Evolutionary conservation across 1,140 invertebrate genomes (phyloP), one percentile per base, ranked within the genome.

Genomic region (Drosophila albomicans): DNA sequence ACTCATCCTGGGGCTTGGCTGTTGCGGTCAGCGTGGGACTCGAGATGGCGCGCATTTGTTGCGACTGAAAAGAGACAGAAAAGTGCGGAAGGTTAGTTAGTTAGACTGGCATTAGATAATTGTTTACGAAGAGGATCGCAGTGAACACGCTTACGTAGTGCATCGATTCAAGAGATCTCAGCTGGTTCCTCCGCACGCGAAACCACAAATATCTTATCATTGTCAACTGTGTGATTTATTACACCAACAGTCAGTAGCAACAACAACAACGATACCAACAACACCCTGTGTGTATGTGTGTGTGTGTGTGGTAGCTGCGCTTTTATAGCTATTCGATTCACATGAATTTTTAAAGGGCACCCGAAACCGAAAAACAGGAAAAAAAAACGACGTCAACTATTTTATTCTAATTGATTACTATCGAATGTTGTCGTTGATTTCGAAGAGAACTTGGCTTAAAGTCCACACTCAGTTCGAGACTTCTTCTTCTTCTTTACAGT

Each of bases 21-120:
- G 49, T 25, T 1, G 72, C 68, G 28, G 76, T 80, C 20, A 92
- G 63, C 28, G 91, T 82, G 43, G 92, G 92, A 87, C 92, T 92
- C 5, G 92, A 92, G 7, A 92, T 80, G 13, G 92, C 87, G 30
- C 91, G 81, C 59, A 92, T 89, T 73, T 92, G 91, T 41, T 91
- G 82, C 13, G 82, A 76, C 91, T 92, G 74, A n/a, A 82, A 16
- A 28, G 49, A 30, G 30, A 20, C 7, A 46, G 15, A 62, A 30
- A 49, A 25, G 13, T 15, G 20, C 5, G 30, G 10, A 11, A 41
- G 38, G 38, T 41, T 41, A 41, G 38, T 41, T 41, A 41, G 38
- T 41, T 7, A 35, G 1, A n/a, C 11, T 10, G 10, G 41, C 41
- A 30, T 28, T 52, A 52, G 49, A 64, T 52, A n/a, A 43, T 43